Base-by-base conservation (phyloP, 2,797 vertebrate species). In the Premnoplex brunnescens region DNA sequence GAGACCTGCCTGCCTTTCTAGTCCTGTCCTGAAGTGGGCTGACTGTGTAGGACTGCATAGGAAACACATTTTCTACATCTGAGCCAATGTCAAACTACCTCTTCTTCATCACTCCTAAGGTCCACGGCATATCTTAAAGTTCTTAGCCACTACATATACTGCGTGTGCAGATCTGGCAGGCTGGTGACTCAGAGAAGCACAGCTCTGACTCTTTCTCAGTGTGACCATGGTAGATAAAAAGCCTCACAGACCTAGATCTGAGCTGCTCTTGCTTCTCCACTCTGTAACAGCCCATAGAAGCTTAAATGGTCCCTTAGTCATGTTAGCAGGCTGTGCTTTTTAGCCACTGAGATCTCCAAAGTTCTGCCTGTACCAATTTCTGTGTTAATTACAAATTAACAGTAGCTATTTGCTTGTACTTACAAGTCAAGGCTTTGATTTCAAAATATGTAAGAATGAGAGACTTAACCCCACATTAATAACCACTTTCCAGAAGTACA, bases 381-480 rank as follows among this genome's bases (percentile, higher is more conserved):
- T 32, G 9, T n/a, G 48, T 87, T 87, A 87, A 79, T 46, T 78
- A 74, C 77, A 93, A 84, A 60, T 67, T 71, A 92, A 43, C 62
- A 71, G 67, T 49, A 86, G 77, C 55, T 79, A 63, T 54, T 91
- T 32, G 34, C 37, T 93, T 92, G 83, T 60, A 73, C 28, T 82
- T 86, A 59, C 4, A 90, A 59, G 28, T 55, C 49, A 75, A 87
- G 36, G 24, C 86, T 95, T 91, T 94, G 71, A 83, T 93, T 93
- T 82, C 71, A 85, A 79, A 67, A 74, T 28, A 10, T 34, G 32
- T 49, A 63, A 79, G 74, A 75, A 90, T 39, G 12, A 52, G 12
- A 79, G 36, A 55, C 34, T 59, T 84, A 93, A 71, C 27, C 52
- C 59, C 83, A 85, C 44, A 60, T 67, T 73, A 74, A 90, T n/a